These are phyloP conservation scores for Chymomyza caudatula DNA, from an alignment of 2,888 invertebrate species.

Conservation along the genomic window DNA sequence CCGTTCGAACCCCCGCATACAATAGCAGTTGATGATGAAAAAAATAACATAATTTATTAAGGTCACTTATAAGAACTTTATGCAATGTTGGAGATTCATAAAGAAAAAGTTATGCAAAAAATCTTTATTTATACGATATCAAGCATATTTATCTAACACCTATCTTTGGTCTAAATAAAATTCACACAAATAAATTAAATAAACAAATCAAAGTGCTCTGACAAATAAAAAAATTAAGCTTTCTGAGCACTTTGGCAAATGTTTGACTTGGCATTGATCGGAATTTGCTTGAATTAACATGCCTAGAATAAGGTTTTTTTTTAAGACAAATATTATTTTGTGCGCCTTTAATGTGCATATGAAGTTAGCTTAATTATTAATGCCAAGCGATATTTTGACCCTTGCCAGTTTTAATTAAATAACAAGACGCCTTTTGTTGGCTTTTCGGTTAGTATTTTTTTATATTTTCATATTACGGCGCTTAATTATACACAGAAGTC, in stretches of 20 bases:
- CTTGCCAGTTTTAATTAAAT: slow-evolving; percentile 24
- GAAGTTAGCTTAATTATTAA: neutral
- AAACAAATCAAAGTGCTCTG: slow-evolving; percentile 31
- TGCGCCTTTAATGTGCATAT: neutral
- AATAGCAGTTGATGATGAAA: too few species aligned
- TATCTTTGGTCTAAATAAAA: slow-evolving; percentile 34
- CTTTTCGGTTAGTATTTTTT: neutral
- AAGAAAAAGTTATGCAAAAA: too few species aligned
- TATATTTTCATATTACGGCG: neutral
- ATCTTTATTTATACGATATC: too few species aligned
- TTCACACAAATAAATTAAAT: slow-evolving; percentile 15
- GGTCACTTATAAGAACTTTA: too few species aligned
- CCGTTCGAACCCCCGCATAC: too few species aligned
- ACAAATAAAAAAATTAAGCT: slow-evolving; percentile 2
- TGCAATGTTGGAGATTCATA: too few species aligned
- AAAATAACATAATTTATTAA: too few species aligned
- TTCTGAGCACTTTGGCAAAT: neutral
- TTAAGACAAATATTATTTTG: neutral
- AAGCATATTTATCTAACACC: too few species aligned
- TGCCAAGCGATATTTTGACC: slow-evolving; percentile 14
- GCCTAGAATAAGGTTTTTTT: slow-evolving; percentile 3
- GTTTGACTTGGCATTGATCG: neutral
- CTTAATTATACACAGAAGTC: slow-evolving; percentile 13
- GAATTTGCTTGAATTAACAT: slow-evolving; percentile 23
- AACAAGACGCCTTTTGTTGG: slow-evolving; percentile 8